A percentile compares a stretch with the other conserved stretches of the same genome.
These are phyloP conservation scores for Meghimatium bilineatum DNA, from an alignment of 2,888 invertebrate genomes.

Conservation along the genomic window DNA sequence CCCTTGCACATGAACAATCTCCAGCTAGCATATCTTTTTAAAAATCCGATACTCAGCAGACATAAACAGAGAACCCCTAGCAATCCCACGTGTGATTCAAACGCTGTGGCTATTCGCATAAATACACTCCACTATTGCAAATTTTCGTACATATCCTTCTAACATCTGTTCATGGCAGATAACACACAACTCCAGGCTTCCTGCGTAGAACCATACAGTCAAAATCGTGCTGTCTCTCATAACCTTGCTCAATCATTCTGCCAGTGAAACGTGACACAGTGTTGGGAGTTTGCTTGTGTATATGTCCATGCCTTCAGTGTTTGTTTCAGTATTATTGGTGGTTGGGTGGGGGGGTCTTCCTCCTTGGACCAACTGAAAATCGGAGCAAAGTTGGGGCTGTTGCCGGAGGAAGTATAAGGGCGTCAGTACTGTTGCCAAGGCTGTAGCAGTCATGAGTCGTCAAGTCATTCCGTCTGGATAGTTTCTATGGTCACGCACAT, in stretches of 20 bases:
- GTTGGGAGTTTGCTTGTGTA: conserved; percentile 21
- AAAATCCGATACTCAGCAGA: not conserved
- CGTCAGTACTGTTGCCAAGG: conserved; percentile 10
- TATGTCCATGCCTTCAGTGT: conserved; percentile 23
- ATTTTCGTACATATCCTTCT: not conserved
- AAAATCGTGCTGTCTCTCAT: conserved; percentile 21
- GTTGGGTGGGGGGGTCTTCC: not conserved
- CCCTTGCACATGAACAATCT: not conserved
- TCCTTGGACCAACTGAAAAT: conserved; percentile 30
- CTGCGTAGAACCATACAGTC: conserved; percentile 15
- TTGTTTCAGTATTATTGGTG: not conserved
- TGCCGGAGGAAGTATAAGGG: conserved; percentile 25
- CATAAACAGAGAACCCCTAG: not conserved
- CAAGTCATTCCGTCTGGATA: conserved; percentile 34
- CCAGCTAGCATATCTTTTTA: not conserved
- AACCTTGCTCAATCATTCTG: conserved; percentile 22
- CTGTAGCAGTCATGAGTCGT: conserved; percentile 41
- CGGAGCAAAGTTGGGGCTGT: conserved; percentile 30
- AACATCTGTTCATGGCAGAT: conserved; percentile 10
- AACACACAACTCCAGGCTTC: not conserved
- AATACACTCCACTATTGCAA: not conserved
- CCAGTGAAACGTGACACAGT: conserved; percentile 4
- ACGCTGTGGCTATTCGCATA: not conserved
- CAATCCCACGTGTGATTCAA: not conserved
- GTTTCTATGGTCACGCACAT: conserved; percentile 21